phyloP scores from a whole-genome alignment of 2,113 vertebrate genomes.

The Nannobrachium achirus region DNA sequence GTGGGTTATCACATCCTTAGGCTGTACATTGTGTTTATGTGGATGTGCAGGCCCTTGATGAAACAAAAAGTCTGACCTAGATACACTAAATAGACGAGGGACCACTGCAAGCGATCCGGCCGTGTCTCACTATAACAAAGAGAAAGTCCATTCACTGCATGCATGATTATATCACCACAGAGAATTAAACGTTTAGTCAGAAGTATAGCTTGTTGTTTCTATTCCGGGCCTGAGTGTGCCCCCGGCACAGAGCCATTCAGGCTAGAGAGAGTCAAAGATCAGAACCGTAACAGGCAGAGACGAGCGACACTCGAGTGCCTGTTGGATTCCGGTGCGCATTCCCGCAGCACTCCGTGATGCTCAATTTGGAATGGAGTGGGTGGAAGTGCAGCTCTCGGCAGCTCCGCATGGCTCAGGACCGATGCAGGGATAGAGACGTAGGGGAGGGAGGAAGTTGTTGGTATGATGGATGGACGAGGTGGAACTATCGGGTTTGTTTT shows the following conservation, averaged over 20 bases:
- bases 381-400: conserved; percentile 49
- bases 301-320: conserved; percentile 49
- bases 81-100: conserved; percentile 36
- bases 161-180: conserved; percentile 26
- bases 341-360: no score
- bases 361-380: conserved; percentile 44
- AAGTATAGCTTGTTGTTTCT: conserved; percentile 42
- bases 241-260: conserved; percentile 35
- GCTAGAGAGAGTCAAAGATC: conserved; percentile 42
- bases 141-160: conserved; percentile 43
- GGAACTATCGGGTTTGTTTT: conserved; percentile 47
- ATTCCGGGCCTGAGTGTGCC: conserved; percentile 49
- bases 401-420: conserved; percentile 20
- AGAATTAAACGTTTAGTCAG: conserved; percentile 35
- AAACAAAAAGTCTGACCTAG: conserved; percentile 30
- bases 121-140: conserved; percentile 34
- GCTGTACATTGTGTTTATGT: neutral
- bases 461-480: conserved; percentile 27
- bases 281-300: conserved; percentile 32
- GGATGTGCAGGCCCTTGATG: neutral
- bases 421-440: neutral
- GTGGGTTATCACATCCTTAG: neutral
- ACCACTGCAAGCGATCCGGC: no score
- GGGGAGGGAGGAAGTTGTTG: conserved; percentile 28
- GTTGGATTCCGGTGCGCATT: no score